Base-by-base conservation (phyloP, 2,888 invertebrate genomes). In the Chouioia cunea region DNA sequence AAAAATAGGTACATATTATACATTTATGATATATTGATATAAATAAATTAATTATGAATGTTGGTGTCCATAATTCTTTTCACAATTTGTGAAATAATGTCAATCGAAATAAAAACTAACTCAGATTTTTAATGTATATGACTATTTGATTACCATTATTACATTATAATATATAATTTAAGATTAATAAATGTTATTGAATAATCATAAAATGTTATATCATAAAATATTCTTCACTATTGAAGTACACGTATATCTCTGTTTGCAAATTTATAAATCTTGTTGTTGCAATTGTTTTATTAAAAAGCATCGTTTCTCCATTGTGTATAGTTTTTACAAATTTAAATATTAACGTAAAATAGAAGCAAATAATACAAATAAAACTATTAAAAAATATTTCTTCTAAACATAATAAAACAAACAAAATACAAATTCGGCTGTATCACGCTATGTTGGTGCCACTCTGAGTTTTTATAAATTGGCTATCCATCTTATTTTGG, bases 371-470 rank as follows among this genome's bases (percentile, higher is more conserved):
- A 27, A 6, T 27, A 27, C 27, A 27, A 27, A 27, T 4, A 27
- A 27, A 4, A 27, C 27, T 4, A 27, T 27, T 4, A 27, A 4
- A 27, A 27, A 27, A 6, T 27, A n/a, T 6, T 27, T 27, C 27
- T 27, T 3, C 6, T 27, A 27, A 6, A 27, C n/a, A 27, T 27
- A 6, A 27, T 27, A 6, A 27, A 27, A 6, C n/a, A 27, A 27
- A 27, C 3, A 27, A 6, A 27, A 27, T 27, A 27, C 6, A 44
- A 18, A 22, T 60, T 60, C 43, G 53, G 73, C 84, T 82, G 83
- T 86, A 87, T 88, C 88, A 89, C 86, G 88, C 88, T 84, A 89
- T 88, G 75, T 88, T 88, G 81, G 87, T 88, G 72, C 88, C 88
- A 74, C 88, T 88, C 88, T 88, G 88, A 50, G 88, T 88, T 53